Evolutionary conservation across 1,140 invertebrate species (phyloP), one percentile per base, ranked within the genome.

Genomic region (Listronotus bonariensis): DNA sequence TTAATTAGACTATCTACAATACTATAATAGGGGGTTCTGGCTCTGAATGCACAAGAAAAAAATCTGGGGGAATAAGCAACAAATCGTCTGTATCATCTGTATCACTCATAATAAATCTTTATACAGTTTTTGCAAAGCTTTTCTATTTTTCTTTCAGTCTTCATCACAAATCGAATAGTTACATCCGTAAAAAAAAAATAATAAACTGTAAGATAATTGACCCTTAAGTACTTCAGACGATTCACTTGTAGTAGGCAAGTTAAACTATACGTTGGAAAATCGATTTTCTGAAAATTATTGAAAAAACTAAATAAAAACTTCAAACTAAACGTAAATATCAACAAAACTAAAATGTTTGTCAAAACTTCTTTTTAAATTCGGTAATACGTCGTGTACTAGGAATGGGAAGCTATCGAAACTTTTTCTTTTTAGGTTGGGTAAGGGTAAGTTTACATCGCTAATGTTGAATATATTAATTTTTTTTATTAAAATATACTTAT

Each of bases 11-110:
- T 84, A n/a, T 84, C 83, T n/a, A 88, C 80, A 18, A 86, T 83
- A 43, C 67, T 58, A 59, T 73, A 78, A 66, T 77, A 77, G 0
- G 75, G 73, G 20, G 62, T 69, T 17, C 43, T 4, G 64, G 26
- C 51, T 56, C 67, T 12, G 56, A 59, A 42, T 67, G 43, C 34
- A 87, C 80, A 36, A 83, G 68, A 74, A 89, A 90, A 67, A 89
- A 86, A 78, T 90, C 85, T 9, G 90, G 90, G 53, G 89, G 89
- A 76, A 92, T 89, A 60, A 89, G 78, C 65, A 92, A 76, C 60
- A 92, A 80, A 69, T 90, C 84, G 79, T 92, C 90, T 5, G 90
- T 92, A 78, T 92, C 89, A 83, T 91, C 90, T 59, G 89, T 87
- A 75, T 91, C 89, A 85, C 89, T 91, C 90, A 92, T 92, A 71